Conservation (phyloP, 2,888 invertebrate genomes). For the Argyra leucocephala region DNA sequence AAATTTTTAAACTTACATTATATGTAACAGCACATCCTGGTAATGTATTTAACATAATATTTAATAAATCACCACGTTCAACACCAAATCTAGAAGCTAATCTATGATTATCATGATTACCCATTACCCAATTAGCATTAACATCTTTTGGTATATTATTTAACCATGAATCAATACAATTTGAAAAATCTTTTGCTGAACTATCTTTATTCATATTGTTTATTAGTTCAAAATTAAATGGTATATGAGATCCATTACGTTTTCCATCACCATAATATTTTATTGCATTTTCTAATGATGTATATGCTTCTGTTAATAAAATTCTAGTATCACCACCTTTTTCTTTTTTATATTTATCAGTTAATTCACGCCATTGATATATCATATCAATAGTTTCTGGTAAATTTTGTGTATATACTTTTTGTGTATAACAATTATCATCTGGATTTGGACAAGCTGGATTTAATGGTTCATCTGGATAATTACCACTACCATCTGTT, state of each 20-base stretch:
- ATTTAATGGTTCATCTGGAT: slow-evolving; percentile 44
- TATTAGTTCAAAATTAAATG: slow-evolving; percentile 58
- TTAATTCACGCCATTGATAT: slow-evolving; percentile 48
- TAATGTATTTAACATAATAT: slow-evolving; percentile 49
- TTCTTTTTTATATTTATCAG: slow-evolving; percentile 44
- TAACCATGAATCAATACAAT: slow-evolving; percentile 50
- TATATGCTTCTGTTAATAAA: slow-evolving; percentile 54
- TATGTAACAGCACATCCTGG: slow-evolving; percentile 53
- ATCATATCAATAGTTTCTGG: slow-evolving; percentile 51
- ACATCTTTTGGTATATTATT: slow-evolving; percentile 49
- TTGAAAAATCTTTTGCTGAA: slow-evolving; percentile 46
- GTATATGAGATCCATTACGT: slow-evolving; percentile 49
- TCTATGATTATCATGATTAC: slow-evolving; percentile 46
- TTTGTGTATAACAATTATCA: slow-evolving; percentile 48
- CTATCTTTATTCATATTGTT: slow-evolving; percentile 41
- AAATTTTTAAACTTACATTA: slow-evolving; percentile 36
- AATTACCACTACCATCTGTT: slow-evolving; percentile 18
- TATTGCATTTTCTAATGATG: slow-evolving; percentile 49
- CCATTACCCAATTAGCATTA: slow-evolving; percentile 60
- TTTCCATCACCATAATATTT: slow-evolving; percentile 49
- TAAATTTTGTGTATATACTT: slow-evolving; percentile 52
- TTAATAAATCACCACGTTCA: slow-evolving; percentile 46
- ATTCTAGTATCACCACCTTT: slow-evolving; percentile 43
- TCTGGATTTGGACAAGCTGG: slow-evolving; percentile 38
- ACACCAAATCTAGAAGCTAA: slow-evolving; percentile 44